A percentile compares a stretch with the other conserved stretches of the same genome.
Conservation (phyloP, 1,140 invertebrate genomes). For the Bombus haemorrhoidalis region DNA sequence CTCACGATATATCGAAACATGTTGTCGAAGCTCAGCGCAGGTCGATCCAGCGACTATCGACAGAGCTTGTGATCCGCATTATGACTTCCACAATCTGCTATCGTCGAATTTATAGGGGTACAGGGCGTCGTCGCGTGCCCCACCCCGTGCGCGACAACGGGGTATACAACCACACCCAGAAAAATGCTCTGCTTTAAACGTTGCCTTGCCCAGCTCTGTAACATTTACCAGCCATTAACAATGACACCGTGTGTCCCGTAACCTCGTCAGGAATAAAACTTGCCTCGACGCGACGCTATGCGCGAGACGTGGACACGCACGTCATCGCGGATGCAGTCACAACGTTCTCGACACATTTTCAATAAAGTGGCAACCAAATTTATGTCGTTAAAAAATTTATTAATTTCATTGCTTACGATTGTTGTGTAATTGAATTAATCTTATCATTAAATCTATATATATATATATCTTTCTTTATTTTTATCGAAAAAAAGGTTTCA, state of each 20-base stretch:
- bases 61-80: conserved; percentile 64
- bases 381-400: background rate
- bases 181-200: conserved; percentile 68
- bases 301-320: conserved; percentile 21
- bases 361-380: background rate
- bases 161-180: conserved; percentile 70
- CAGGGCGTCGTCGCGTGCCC: conserved; percentile 68
- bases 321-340: conserved; percentile 49
- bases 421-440: too few relatives aligned
- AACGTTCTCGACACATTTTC: conserved; percentile 7
- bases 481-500: background rate
- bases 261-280: conserved; percentile 60
- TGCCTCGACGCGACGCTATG: conserved; percentile 26
- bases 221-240: conserved; percentile 72
- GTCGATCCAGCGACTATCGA: conserved; percentile 41
- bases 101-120: conserved; percentile 82
- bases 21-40: conserved; percentile 29
- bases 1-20: conserved; percentile 70
- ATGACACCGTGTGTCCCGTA: conserved; percentile 52
- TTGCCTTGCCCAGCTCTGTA: conserved; percentile 65
- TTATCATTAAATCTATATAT: too few relatives aligned
- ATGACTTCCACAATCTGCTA: conserved; percentile 68
- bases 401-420: background rate
- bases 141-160: conserved; percentile 72
- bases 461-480: background rate